Conservation (phyloP, 2,888 invertebrate species). For the Epirrita christyi region DNA sequence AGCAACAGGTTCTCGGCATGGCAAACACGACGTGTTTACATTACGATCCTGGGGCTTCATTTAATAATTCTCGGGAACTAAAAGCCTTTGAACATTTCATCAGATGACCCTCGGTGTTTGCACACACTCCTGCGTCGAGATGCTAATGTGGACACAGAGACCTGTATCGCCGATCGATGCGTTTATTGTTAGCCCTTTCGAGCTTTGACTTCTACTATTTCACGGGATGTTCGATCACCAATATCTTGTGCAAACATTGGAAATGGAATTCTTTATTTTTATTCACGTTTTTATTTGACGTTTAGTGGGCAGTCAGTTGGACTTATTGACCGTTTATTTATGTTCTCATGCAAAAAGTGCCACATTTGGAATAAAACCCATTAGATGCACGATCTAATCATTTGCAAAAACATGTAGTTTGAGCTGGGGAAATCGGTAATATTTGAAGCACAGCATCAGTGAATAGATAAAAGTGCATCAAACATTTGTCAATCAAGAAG, state of each 20-base stretch:
- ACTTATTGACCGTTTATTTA: constrained; percentile 18
- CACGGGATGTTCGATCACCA: constrained; percentile 66
- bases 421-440: not conserved
- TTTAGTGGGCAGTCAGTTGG: constrained; percentile 28
- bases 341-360: not conserved
- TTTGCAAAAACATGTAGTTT: not conserved
- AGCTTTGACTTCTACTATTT: constrained; percentile 74
- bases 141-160: constrained; percentile 85
- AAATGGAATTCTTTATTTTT: constrained; percentile 37
- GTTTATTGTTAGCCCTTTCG: constrained; percentile 76
- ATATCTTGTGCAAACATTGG: constrained; percentile 68
- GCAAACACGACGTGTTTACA: constrained; percentile 81
- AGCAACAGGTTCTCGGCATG: constrained; percentile 81
- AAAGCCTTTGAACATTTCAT: constrained; percentile 85
- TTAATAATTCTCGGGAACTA: constrained; percentile 85
- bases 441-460: constrained; percentile 2
- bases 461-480: constrained; percentile 8
- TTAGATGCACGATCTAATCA: no score
- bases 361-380: no score
- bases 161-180: constrained; percentile 83
- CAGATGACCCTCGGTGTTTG: constrained; percentile 84
- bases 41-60: constrained; percentile 84
- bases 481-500: constrained; percentile 35
- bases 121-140: constrained; percentile 82
- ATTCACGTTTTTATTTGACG: constrained; percentile 34